Conservation (phyloP, 35 echinoderm and acorn worm species). For the Stichopus chloronotus region DNA sequence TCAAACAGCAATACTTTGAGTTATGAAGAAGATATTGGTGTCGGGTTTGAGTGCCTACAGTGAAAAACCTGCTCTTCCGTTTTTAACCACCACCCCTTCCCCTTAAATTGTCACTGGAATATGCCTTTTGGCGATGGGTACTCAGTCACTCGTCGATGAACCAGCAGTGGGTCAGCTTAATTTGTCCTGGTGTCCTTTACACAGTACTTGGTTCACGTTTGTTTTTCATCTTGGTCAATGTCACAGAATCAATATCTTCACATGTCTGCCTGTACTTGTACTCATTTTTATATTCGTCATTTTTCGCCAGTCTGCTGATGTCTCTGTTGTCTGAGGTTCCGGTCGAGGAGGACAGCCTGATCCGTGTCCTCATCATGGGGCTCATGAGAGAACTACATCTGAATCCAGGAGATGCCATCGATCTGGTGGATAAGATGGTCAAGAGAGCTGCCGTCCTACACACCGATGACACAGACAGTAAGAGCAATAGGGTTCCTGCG, state of each 20-base stretch:
- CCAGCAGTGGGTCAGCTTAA: too few relatives aligned
- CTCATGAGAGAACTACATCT: conserved; percentile 71
- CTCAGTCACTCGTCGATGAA: too few relatives aligned
- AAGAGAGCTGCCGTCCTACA: conserved; percentile 78
- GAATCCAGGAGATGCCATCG: conserved; percentile 78
- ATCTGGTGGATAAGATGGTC: conserved; percentile 88
- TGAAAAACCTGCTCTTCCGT: too few relatives aligned
- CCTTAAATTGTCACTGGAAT: too few relatives aligned
- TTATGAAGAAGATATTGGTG: too few relatives aligned
- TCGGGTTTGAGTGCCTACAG: too few relatives aligned
- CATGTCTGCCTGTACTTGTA: background rate
- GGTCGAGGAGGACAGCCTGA: conserved; percentile 91
- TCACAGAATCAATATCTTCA: background rate
- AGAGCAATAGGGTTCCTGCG: background rate
- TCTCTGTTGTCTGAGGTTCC: conserved; percentile 89
- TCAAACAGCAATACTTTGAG: too few relatives aligned
- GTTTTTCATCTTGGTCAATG: too few relatives aligned
- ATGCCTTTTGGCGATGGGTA: too few relatives aligned
- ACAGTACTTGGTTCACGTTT: too few relatives aligned
- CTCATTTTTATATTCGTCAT: background rate
- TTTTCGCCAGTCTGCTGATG: conserved; percentile 64
- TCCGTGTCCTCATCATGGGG: conserved; percentile 90
- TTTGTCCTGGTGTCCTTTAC: too few relatives aligned
- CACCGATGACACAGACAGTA: conserved; percentile 69
- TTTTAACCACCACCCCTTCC: too few relatives aligned